Percentiles rank a stretch among this genome's conserved stretches.
Evolutionary conservation across 2,113 vertebrate species (phyloP).

Genomic region (Garra rufa): DNA sequence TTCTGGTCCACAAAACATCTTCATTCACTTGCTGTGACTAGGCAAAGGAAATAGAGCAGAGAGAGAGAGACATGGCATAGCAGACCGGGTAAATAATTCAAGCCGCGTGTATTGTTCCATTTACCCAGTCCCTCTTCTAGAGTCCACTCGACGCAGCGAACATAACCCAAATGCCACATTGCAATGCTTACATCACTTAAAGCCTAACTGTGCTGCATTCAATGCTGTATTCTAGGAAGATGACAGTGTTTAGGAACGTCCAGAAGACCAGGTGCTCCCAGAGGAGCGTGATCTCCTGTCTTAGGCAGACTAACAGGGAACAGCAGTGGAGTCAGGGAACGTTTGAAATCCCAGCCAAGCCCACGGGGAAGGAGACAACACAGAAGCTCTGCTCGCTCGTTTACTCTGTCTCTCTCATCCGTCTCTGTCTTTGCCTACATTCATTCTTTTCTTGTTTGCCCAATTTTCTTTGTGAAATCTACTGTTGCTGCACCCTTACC

Average conservation of each 20-base stretch:
- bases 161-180: conserved; percentile 44
- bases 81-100: conserved; percentile 58
- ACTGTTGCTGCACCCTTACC: conserved; percentile 44
- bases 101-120: conserved; percentile 59
- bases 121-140: conserved; percentile 62
- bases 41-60: conserved; percentile 22
- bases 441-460: conserved; percentile 23
- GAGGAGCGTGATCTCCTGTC: background rate
- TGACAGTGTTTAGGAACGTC: conserved; percentile 25
- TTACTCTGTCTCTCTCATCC: conserved; percentile 62
- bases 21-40: background rate
- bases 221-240: conserved; percentile 29
- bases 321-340: conserved; percentile 15
- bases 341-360: conserved; percentile 54
- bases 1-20: conserved; percentile 26
- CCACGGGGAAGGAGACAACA: conserved; percentile 24
- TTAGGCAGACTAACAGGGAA: background rate
- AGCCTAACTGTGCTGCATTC: background rate
- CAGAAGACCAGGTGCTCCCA: conserved; percentile 16
- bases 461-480: conserved; percentile 33
- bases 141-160: conserved; percentile 3
- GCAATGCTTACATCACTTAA: background rate
- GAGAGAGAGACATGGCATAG: background rate
- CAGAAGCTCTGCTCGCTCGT: conserved; percentile 58
- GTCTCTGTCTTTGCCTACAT: conserved; percentile 47